phyloP scores from a whole-genome alignment of 2,797 vertebrate genomes.

The Urosaurus nigricauda region DNA sequence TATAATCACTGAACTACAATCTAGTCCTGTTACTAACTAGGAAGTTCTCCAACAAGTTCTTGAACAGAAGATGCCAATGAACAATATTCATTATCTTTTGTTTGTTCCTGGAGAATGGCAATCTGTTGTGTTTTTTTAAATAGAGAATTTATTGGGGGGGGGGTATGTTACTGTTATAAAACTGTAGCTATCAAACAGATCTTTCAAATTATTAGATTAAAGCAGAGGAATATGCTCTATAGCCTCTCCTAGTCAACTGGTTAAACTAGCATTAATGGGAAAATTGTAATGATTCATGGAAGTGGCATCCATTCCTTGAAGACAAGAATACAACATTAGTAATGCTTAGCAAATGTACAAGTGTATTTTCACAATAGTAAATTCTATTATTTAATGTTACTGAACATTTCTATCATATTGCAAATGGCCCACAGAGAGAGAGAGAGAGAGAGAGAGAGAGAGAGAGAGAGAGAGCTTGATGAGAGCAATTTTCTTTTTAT shows the following conservation, averaged over 20 bases:
- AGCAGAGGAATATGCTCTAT: neutral
- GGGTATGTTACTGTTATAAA: neutral
- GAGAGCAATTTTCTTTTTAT: neutral
- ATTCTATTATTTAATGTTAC: neutral
- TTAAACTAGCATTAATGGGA: neutral
- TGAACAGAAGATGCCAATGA: neutral
- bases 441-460: neutral
- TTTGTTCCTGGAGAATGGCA: neutral
- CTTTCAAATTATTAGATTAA: neutral
- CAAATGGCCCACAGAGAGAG: conserved; percentile 2
- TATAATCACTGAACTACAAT: too few relatives aligned
- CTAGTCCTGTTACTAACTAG: too few relatives aligned
- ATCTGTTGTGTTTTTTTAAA: neutral
- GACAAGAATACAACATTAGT: rapidly evolving
- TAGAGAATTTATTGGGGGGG: neutral
- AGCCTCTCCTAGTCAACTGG: neutral
- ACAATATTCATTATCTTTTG: neutral
- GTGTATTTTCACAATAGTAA: neutral
- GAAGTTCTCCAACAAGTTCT: neutral
- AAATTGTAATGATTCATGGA: neutral
- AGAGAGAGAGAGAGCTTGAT: neutral
- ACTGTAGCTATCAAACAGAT: neutral
- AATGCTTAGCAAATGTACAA: neutral
- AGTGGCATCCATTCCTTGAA: neutral
- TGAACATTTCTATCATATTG: neutral